phyloP scores from a whole-genome alignment of 2,888 invertebrate genomes.

The Drosophila prostipennis region DNA sequence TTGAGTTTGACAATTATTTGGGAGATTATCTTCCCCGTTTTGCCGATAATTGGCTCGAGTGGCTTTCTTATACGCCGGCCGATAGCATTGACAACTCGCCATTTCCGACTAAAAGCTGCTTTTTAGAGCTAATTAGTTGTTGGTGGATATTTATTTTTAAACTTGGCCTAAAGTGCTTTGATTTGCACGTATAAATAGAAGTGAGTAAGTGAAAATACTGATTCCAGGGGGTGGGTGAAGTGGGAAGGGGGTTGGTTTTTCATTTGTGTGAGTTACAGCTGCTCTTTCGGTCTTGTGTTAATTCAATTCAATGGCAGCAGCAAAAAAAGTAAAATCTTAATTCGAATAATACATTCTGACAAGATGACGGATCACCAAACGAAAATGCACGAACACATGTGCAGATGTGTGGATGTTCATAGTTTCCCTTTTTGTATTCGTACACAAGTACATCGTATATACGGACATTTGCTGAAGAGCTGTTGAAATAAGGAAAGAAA shows the following conservation, averaged over 20 bases:
- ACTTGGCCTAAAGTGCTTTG: constrained; percentile 9
- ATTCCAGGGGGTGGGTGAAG: constrained; percentile 2
- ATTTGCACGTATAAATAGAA: constrained; percentile 31
- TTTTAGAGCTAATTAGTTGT: constrained; percentile 7
- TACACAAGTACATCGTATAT: constrained; percentile 18
- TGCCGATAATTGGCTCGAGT: constrained; percentile 36
- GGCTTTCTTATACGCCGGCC: constrained; percentile 5
- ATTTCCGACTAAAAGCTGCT: constrained; percentile 25
- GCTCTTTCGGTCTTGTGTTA: constrained; percentile 58
- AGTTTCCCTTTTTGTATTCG: constrained; percentile 66
- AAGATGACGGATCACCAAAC: constrained; percentile 85
- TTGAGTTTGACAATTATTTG: constrained; percentile 17
- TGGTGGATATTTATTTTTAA: constrained; percentile 33
- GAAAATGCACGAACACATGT: constrained; percentile 71
- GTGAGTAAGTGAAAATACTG: constrained; percentile 26
- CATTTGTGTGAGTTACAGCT: constrained; percentile 30
- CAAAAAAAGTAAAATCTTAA: constrained; percentile 84
- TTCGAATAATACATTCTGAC: constrained; percentile 85
- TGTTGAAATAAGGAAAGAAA: constrained; percentile 46
- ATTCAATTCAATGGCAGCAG: constrained; percentile 74
- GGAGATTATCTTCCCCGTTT: constrained; percentile 29
- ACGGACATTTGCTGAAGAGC: constrained; percentile 40
- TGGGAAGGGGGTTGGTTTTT: constrained; percentile 35
- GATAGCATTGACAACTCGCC: constrained; percentile 27
- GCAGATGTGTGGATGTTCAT: constrained; percentile 48